Evolutionary conservation across 1,140 invertebrate species (phyloP), one percentile per base, ranked within the genome.

Genomic region (Bombus confusus): DNA sequence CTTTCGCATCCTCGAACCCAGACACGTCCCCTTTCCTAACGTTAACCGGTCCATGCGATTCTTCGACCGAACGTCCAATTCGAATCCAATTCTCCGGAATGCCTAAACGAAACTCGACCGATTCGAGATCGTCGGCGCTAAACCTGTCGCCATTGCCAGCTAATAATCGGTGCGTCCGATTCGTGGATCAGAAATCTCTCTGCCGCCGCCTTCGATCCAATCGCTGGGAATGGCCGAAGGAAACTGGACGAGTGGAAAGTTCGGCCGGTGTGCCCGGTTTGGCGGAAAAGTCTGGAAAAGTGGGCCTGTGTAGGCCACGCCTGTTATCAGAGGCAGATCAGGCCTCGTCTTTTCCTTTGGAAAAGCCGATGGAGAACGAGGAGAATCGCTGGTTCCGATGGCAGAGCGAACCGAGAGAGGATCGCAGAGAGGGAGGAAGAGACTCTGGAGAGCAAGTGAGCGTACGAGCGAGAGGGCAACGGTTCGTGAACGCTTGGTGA

Each of bases 371-470:
- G 80, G 43, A 25, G 81, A 86, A 88, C 73, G 83, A 85, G 85
- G 88, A 88, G 88, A 84, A 83, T 91, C 83, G 85, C 83, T 81
- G 62, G 52, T 39, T 85, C 78, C 57, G 89, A 77, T 77, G 87
- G 82, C 69, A 87, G 85, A 69, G 87, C 37, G 66, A 80, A 62
- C 47, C 80, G 52, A 80, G 62, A 86, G 88, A 86, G 47, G 72
- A 73, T 83, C 73, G 64, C 39, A 87, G 71, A 57, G 76, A 86
- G 77, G 86, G 80, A 87, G 76, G 81, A 86, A 78, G 79, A 80
- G 75, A 34, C 59, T 87, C 64, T 84, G 69, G 79, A 86, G 83
- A 87, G 76, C 37, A 74, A 88, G 85, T 22, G 71, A 88, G 41
- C 57, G 80, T 75, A 73, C 43, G 86, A 91, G 62, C n/a, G 80